These are phyloP conservation scores for Timema podura DNA, from an alignment of 2,888 invertebrate species.

Conservation along the genomic window DNA sequence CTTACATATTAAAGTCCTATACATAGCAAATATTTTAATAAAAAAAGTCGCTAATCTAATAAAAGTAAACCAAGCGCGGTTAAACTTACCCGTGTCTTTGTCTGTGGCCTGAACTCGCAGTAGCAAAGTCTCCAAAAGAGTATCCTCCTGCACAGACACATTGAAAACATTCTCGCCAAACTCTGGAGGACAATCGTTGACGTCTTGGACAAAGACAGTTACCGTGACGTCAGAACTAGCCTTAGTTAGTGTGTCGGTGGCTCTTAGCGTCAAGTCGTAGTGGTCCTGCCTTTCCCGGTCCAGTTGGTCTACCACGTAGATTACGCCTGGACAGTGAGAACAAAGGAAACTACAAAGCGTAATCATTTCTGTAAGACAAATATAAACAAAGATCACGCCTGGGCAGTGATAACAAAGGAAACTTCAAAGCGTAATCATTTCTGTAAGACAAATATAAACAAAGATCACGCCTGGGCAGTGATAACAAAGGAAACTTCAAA, in stretches of 20 bases:
- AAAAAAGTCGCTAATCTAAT: not conserved
- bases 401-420: too few species aligned
- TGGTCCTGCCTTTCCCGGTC: constrained; percentile 46
- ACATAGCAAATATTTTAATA: too few species aligned
- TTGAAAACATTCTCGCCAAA: constrained; percentile 41
- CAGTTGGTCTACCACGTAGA: constrained; percentile 46
- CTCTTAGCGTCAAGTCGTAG: constrained; percentile 47
- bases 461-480: too few species aligned
- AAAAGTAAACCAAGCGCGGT: too few species aligned
- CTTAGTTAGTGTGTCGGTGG: constrained; percentile 45
- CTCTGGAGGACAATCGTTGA: constrained; percentile 48
- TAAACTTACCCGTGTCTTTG: constrained; percentile 17
- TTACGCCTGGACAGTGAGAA: constrained; percentile 42
- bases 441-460: too few species aligned
- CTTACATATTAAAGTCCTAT: too few species aligned
- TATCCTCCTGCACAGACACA: constrained; percentile 44
- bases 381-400: too few species aligned
- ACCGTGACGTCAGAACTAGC: constrained; percentile 44
- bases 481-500: too few species aligned
- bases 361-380: too few species aligned
- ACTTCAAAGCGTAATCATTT: too few species aligned
- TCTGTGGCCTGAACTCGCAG: constrained; percentile 44
- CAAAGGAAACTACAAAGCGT: too few species aligned
- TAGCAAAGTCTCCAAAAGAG: constrained; percentile 41
- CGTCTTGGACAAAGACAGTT: constrained; percentile 44